phyloP scores from a whole-genome alignment of 2,888 invertebrate species.

The Oxyteleia sp. region DNA sequence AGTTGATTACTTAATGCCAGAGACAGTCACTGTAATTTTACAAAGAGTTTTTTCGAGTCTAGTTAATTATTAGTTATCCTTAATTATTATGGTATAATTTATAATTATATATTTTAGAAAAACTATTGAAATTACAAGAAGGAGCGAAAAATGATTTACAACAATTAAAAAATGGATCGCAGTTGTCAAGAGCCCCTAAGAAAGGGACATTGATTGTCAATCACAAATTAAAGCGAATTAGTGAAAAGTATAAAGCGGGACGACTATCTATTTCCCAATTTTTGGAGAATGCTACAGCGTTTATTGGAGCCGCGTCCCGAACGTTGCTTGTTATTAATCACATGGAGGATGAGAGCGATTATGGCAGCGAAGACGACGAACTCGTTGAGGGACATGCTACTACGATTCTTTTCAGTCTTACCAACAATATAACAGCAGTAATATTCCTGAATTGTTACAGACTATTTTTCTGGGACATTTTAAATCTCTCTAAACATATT shows the following conservation, averaged over 20 bases:
- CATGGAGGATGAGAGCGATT: background rate
- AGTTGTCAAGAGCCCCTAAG: background rate
- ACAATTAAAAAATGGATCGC: background rate
- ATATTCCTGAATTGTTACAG: too few species aligned
- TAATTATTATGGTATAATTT: too few species aligned
- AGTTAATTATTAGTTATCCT: too few species aligned
- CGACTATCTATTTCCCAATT: background rate
- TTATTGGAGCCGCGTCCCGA: background rate
- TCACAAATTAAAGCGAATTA: background rate
- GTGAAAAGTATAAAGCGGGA: background rate
- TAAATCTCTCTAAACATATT: too few species aligned
- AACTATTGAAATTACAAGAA: background rate
- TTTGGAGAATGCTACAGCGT: background rate
- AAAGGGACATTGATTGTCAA: background rate
- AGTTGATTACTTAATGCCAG: too few species aligned
- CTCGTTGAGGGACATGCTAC: background rate
- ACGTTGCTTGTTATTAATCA: background rate
- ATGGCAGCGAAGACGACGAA: background rate
- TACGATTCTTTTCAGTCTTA: too few species aligned
- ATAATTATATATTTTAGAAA: background rate
- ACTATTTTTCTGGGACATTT: too few species aligned
- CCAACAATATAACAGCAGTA: too few species aligned
- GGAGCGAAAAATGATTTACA: background rate
- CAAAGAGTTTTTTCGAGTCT: too few species aligned
- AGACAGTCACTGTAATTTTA: too few species aligned